Conservation (phyloP, 2,113 vertebrate species). For the Cairina moschata region DNA sequence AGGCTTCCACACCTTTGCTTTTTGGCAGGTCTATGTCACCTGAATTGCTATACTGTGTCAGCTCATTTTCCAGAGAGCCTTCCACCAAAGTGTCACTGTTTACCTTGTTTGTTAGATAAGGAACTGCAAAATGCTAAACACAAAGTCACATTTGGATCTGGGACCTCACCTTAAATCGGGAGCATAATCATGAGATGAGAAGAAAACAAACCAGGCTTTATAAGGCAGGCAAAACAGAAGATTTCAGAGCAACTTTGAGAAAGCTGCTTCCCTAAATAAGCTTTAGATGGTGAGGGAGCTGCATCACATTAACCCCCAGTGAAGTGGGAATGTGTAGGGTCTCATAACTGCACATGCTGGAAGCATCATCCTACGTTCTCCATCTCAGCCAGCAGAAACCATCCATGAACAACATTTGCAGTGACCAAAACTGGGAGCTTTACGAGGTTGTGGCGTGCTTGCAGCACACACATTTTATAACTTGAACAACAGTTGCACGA, state of each 20-base stretch:
- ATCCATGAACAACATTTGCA: neutral
- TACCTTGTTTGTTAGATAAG: neutral
- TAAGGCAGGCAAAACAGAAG: neutral
- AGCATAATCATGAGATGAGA: neutral
- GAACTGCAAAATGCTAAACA: neutral
- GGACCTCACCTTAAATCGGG: neutral
- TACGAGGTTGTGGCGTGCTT: neutral
- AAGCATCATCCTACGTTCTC: neutral
- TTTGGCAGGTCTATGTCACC: neutral
- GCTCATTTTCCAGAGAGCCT: neutral
- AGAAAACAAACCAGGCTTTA: neutral
- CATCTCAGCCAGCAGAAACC: neutral
- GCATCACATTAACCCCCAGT: neutral
- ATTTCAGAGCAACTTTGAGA: neutral
- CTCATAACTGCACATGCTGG: neutral
- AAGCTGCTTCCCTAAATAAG: neutral
- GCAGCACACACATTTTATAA: too few relatives aligned
- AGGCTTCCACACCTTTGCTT: neutral
- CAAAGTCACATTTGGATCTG: neutral
- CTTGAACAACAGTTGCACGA: neutral
- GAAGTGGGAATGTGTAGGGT: fast-evolving
- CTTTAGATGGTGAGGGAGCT: neutral
- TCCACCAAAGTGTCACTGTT: neutral
- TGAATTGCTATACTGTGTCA: neutral
- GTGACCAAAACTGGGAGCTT: neutral